These are phyloP conservation scores for Anabacerthia variegaticeps DNA, from an alignment of 2,797 vertebrate genomes.

Conservation along the genomic window DNA sequence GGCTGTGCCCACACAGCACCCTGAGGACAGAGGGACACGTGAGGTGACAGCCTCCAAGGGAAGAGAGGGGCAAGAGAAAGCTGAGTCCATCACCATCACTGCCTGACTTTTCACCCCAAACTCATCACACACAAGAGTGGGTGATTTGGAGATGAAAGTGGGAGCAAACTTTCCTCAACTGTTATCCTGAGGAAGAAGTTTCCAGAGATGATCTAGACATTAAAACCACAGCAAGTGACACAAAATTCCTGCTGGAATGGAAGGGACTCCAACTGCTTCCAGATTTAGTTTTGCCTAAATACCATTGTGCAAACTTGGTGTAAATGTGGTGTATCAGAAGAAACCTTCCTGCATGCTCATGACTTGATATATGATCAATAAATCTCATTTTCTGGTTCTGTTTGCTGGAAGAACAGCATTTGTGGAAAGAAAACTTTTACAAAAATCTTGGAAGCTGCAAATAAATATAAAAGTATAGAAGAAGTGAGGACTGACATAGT, in stretches of 20 bases:
- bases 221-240: fast-evolving
- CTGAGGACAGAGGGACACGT: fast-evolving
- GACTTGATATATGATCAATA: not conserved
- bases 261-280: not conserved
- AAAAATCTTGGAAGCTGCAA: not conserved
- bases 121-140: not conserved
- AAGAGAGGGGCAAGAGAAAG: not conserved
- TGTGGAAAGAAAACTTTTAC: not conserved
- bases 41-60: not conserved
- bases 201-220: not conserved
- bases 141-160: not conserved
- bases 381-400: not conserved
- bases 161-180: not conserved
- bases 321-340: not conserved
- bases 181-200: not conserved
- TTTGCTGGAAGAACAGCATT: not conserved
- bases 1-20: not conserved
- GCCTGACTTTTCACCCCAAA: not conserved
- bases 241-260: not conserved
- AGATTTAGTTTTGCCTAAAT: not conserved
- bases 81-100: not conserved
- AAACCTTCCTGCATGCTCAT: not conserved
- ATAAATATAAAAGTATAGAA: not conserved
- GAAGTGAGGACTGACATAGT: not conserved
- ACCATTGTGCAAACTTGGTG: not conserved